phyloP scores from a whole-genome alignment of 2,888 invertebrate genomes.

The Ophion obscuratus region DNA sequence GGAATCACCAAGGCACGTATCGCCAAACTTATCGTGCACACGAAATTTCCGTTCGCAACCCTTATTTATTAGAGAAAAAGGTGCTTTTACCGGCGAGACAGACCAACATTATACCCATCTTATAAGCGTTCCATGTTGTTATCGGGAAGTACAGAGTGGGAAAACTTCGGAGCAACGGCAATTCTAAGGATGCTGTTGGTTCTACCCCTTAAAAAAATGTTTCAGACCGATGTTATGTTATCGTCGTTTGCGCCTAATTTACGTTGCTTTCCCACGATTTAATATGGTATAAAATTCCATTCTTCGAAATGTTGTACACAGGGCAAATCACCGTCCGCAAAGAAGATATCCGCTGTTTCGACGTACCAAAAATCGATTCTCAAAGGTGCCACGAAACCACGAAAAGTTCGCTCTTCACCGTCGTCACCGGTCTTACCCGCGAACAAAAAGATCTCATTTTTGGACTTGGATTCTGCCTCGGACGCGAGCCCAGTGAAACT shows the following conservation, averaged over 20 bases:
- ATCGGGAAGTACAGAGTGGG: too few species aligned
- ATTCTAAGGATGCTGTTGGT: background rate
- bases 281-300: background rate
- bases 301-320: background rate
- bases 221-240: background rate
- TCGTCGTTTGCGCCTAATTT: background rate
- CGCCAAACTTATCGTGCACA: too few species aligned
- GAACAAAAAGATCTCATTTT: constrained; percentile 49
- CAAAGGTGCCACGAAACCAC: constrained; percentile 34
- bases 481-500: constrained; percentile 56
- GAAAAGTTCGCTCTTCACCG: constrained; percentile 51
- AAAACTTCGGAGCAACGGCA: too few species aligned
- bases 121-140: too few species aligned
- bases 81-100: too few species aligned
- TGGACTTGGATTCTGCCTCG: constrained; percentile 41
- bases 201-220: background rate
- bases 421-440: constrained; percentile 29
- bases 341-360: constrained; percentile 13
- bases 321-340: constrained; percentile 18
- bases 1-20: too few species aligned
- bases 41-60: too few species aligned
- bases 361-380: constrained; percentile 57
- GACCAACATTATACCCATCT: too few species aligned
- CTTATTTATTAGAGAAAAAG: too few species aligned
- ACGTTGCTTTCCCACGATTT: background rate